Conservation (phyloP, 1,140 invertebrate genomes). For the Bombus balteatus region DNA sequence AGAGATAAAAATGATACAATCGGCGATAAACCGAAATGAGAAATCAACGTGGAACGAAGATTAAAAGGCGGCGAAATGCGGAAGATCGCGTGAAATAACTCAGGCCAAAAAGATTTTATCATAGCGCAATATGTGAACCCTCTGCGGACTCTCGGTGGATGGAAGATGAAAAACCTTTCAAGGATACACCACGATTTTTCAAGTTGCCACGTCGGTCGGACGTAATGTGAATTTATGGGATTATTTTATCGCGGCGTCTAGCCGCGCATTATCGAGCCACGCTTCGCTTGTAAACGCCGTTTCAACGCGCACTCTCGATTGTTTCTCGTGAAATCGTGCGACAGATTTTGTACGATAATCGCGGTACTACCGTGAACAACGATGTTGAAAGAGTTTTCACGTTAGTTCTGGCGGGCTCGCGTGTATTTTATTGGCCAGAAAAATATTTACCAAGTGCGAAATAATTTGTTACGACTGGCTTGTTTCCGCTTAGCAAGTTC, state of each 20-base stretch:
- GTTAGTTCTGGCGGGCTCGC: background rate
- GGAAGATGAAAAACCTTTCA: conserved; percentile 50
- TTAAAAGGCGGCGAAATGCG: background rate
- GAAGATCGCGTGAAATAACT: conserved; percentile 22
- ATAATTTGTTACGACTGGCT: conserved; percentile 26
- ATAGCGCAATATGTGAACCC: conserved; percentile 40
- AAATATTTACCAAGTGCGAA: conserved; percentile 27
- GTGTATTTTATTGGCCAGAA: background rate
- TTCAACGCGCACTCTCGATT: background rate
- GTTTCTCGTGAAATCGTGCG: background rate
- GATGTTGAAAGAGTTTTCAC: no score
- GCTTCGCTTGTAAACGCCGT: conserved; percentile 20
- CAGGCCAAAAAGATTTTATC: conserved; percentile 47
- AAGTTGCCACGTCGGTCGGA: conserved; percentile 3
- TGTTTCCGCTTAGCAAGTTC: background rate
- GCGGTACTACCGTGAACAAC: background rate
- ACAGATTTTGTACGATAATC: conserved; percentile 45
- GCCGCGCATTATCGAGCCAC: conserved; percentile 36
- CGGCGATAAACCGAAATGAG: background rate
- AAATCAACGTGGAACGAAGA: background rate
- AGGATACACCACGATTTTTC: conserved; percentile 54
- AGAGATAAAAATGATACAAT: background rate
- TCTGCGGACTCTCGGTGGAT: background rate
- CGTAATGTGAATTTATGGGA: conserved; percentile 59
- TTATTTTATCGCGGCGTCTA: conserved; percentile 50